A percentile compares a stretch with the other conserved stretches of the same genome.
Conservation (phyloP, 2,113 vertebrate species). For the Penelope pileata region DNA sequence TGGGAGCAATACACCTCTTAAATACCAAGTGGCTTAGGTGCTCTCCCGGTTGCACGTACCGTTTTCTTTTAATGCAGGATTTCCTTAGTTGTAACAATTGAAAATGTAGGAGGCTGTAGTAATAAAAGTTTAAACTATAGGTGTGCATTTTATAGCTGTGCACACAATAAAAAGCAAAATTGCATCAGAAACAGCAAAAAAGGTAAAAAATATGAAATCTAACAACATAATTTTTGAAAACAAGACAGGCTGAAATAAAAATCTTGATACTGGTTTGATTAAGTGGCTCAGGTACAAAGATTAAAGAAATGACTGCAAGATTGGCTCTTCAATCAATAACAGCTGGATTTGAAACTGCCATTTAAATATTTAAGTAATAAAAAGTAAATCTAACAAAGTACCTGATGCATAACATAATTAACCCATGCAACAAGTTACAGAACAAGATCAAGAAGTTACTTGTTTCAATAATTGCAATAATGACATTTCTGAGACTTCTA, state of each 20-base stretch:
- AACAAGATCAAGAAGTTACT: background rate
- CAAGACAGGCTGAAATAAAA: background rate
- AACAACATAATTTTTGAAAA: background rate
- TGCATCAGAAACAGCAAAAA: background rate
- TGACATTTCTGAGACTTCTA: background rate
- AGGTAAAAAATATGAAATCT: background rate
- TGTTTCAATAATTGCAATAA: background rate
- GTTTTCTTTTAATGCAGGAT: background rate
- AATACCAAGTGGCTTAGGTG: background rate
- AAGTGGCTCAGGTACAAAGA: background rate
- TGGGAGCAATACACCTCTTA: background rate
- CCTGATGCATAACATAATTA: background rate
- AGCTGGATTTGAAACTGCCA: background rate
- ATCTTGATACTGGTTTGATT: background rate
- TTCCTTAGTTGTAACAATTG: background rate
- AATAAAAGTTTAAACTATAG: background rate
- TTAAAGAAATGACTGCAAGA: background rate
- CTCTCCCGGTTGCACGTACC: background rate
- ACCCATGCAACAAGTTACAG: background rate
- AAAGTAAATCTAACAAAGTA: background rate
- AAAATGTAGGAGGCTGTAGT: background rate
- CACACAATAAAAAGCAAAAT: background rate
- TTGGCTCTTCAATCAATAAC: background rate
- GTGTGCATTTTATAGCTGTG: background rate
- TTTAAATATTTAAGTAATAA: background rate